Base-by-base conservation (phyloP, 2,797 vertebrate species). In the Aselliscus stoliczkanus region DNA sequence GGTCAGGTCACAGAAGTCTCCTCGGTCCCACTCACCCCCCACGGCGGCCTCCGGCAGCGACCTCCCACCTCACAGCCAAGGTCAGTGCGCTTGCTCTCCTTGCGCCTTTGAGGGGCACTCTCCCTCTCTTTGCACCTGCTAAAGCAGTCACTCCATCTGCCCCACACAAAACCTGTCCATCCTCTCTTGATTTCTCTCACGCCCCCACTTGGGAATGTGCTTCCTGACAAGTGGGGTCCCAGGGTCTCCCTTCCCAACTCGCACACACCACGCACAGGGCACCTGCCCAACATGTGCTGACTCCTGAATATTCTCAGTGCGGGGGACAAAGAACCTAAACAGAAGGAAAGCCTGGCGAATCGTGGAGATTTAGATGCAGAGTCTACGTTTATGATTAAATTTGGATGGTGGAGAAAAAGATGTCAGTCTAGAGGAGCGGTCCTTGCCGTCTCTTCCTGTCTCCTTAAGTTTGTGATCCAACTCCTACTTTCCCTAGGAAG, bases 61-160 rank as follows among this genome's bases (percentile, higher is more conserved):
- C 39, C 42, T 0, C n/a, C 67, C 9, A 0, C 31, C 1, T 0
- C 20, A 8, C 0, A 1, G 44, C 47, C 47, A 27, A 64, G 79
- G 67, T 25, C 56, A 3, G 44, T 5, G 10, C 44, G n/a, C n/a
- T n/a, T n/a, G n/a, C n/a, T n/a, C n/a, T n/a, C 12, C 75, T 34
- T 3, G 17, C 13, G 23, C 47, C 84, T 31, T 29, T 3, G 1
- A 13, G 3, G 14, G 67, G 8, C 52, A 6, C 52, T 21, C 54
- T 23, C 85, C 56, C 23, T 56, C 37, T 56, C 58, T 44, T 1
- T 37, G 50, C 2, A 29, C 12, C 50, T 13, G 12, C 13, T 42
- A 2, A 0, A 17, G 23, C 65, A 7, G 11, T 14, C 13, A 7
- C 76, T 88, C 31, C 37, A n/a, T 12, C 4, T 15, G 29, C 27